Evolutionary conservation across 2,113 vertebrate species (phyloP).

Genomic region (Gymnogyps californianus): DNA sequence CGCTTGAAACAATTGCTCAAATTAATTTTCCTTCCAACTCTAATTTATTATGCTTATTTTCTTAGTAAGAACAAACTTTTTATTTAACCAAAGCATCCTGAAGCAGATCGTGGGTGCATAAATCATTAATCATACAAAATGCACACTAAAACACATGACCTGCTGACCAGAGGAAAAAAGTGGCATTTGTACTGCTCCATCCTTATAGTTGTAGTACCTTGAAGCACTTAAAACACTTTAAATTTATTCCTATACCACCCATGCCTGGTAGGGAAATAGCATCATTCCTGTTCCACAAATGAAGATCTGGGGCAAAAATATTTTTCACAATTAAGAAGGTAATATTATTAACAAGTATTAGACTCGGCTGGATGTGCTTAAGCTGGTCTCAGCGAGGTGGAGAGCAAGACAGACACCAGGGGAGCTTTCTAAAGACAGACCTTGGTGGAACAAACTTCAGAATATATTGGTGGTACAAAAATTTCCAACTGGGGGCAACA

Average conservation of each 20-base stretch:
- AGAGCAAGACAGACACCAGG: not conserved
- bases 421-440: not conserved
- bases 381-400: not conserved
- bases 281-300: not conserved
- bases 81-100: not conserved
- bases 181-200: not conserved
- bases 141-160: not conserved
- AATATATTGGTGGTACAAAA: not conserved
- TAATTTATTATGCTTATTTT: conserved; percentile 50
- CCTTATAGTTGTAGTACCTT: not conserved
- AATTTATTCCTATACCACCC: not conserved
- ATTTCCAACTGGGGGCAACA: not conserved
- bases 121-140: not conserved
- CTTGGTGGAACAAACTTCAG: not conserved
- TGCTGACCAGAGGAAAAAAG: not conserved
- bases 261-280: not conserved
- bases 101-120: not conserved
- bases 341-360: not conserved
- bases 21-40: conserved; percentile 46
- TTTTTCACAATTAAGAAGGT: not conserved
- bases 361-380: not conserved
- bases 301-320: not conserved
- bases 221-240: not conserved
- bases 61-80: not conserved
- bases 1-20: conserved; percentile 59